Conservation (phyloP, 2,113 vertebrate species). For the Atrichornis clamosus region DNA sequence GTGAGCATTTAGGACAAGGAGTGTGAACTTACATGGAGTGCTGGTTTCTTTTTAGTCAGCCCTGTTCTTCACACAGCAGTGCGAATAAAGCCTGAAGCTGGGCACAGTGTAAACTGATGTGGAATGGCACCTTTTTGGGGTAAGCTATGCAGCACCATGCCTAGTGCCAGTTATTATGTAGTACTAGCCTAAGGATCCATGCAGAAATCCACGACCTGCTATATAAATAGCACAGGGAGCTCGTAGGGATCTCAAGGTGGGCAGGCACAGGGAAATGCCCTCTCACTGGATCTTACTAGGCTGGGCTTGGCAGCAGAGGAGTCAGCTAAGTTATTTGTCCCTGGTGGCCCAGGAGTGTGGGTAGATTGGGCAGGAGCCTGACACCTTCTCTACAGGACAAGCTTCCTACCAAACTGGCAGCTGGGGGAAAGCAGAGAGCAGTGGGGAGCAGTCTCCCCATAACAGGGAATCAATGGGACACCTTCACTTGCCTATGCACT, state of each 20-base stretch:
- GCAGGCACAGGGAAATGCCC: background rate
- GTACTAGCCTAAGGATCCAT: background rate
- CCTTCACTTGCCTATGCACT: background rate
- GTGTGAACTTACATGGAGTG: background rate
- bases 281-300: background rate
- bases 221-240: background rate
- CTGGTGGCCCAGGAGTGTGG: background rate
- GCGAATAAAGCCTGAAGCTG: background rate
- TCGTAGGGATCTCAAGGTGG: background rate
- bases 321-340: background rate
- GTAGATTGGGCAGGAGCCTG: background rate
- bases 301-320: background rate
- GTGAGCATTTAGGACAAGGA: background rate
- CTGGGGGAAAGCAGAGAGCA: background rate
- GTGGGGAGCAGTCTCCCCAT: background rate
- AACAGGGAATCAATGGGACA: background rate
- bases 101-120: background rate
- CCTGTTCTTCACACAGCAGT: background rate
- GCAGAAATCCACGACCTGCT: accelerated
- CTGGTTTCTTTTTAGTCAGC: background rate
- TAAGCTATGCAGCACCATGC: background rate
- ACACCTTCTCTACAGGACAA: background rate
- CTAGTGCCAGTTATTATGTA: background rate
- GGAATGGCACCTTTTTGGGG: background rate
- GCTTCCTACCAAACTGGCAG: background rate